Base-by-base conservation (phyloP, 2,888 invertebrate genomes). In the Coelopa pilipes region DNA sequence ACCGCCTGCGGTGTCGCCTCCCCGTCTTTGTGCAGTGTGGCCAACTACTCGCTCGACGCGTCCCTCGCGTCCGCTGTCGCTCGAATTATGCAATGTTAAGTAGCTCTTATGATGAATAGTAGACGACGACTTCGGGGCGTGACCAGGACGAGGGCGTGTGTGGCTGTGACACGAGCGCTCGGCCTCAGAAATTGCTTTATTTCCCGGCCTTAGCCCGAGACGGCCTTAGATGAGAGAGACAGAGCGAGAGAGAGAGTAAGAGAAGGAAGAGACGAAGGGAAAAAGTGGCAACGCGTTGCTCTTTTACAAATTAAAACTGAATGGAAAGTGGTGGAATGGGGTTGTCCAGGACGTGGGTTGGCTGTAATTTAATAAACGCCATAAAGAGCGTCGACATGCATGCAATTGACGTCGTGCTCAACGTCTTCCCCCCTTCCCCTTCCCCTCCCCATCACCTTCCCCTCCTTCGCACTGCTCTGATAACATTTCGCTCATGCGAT, bases 381-480 rank as follows among this genome's bases (percentile, higher is more conserved):
- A 53, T 53, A 53, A 53, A 53, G 53, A 53, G n/a, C 62, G 34
- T 11, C 62, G 24, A 62, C 21, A 62, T 62, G 62, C 62, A 62
- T 62, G 62, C 62, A 24, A 62, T 62, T 62, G 62, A 24, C 62
- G 62, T 1, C 62, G n/a, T 62, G 24, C 15, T 17, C 55, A 17
- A 55, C 17, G 19, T 55, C 17, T 55, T 55, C 19, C 21, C 34
- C 15, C n/a, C 13, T 62, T 62, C 12, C 34, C 34, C 34, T 34
- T 10, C 21, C 13, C 24, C 62, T 34, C 24, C 34, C 34, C 62
- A 13, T 21, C 62, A 13, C 12, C 34, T 34, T 21, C 24, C 24
- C 5, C 11, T 62, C 4, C 15, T 24, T 34, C 34, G 53, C 19
- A 4, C 19, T 4, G 1, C 57, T 4, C 34, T 62, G 45, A 34